These are phyloP conservation scores for Rhynchophorus ferrugineus DNA, from an alignment of 1,140 invertebrate species.

Conservation along the genomic window DNA sequence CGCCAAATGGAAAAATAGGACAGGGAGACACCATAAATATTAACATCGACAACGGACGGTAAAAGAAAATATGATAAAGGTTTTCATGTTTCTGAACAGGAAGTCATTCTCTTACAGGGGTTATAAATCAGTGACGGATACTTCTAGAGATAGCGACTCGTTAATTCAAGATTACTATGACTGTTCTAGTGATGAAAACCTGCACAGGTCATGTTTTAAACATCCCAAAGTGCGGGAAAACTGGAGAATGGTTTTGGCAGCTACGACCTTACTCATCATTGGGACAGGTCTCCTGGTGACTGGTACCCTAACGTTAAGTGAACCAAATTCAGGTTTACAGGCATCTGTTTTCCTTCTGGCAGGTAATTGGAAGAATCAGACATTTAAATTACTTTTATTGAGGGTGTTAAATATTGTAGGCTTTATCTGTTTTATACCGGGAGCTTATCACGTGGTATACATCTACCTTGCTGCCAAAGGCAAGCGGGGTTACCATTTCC, in stretches of 20 bases:
- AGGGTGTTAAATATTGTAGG: conserved; percentile 38
- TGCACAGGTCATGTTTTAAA: conserved; percentile 61
- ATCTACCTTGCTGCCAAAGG: conserved; percentile 77
- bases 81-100: background rate
- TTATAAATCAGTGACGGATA: conserved; percentile 59
- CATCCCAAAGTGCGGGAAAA: conserved; percentile 79
- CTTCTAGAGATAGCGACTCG: conserved; percentile 71
- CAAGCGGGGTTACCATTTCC: conserved; percentile 71
- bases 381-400: background rate
- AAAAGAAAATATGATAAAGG: conserved; percentile 3
- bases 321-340: conserved; percentile 62
- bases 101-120: conserved; percentile 42
- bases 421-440: conserved; percentile 72
- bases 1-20: conserved; percentile 22
- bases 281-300: conserved; percentile 67
- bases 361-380: conserved; percentile 4
- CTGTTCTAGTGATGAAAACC: conserved; percentile 50
- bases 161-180: conserved; percentile 66
- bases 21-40: conserved; percentile 31
- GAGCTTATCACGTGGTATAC: conserved; percentile 76
- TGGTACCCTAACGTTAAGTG: conserved; percentile 62
- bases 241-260: conserved; percentile 75
- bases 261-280: conserved; percentile 64
- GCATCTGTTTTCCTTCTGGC: conserved; percentile 74
- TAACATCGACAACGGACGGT: conserved; percentile 33